phyloP scores from a whole-genome alignment of 2,113 vertebrate species.

The Entelurus aequoreus region DNA sequence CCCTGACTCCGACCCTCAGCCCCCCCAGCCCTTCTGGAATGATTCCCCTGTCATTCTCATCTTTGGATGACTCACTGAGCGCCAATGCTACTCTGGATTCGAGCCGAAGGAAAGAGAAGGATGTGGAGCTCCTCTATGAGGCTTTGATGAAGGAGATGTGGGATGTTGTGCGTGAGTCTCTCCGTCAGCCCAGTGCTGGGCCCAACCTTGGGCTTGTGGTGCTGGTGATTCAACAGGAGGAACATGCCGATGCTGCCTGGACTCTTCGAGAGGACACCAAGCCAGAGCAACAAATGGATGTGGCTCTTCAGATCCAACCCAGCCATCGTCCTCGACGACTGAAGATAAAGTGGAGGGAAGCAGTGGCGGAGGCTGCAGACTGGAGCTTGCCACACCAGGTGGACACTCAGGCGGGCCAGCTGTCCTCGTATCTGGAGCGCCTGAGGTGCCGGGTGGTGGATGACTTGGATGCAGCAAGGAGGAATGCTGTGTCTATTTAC shows the following conservation, averaged over 20 bases:
- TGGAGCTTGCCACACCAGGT: conserved; percentile 75
- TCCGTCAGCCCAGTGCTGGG: conserved; percentile 69
- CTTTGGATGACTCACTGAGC: conserved; percentile 47
- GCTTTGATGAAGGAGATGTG: conserved; percentile 84
- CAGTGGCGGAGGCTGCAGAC: conserved; percentile 70
- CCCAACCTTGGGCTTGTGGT: conserved; percentile 78
- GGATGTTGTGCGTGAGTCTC: conserved; percentile 80
- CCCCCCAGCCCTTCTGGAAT: conserved; percentile 26
- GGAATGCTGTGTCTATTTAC: conserved; percentile 80
- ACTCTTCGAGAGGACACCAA: conserved; percentile 50
- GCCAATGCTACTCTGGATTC: conserved; percentile 59
- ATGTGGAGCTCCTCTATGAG: conserved; percentile 84
- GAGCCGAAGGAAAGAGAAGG: conserved; percentile 76
- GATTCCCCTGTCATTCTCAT: conserved; percentile 23
- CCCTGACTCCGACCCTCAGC: conserved; percentile 26
- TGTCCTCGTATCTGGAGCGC: conserved; percentile 72
- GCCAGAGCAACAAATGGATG: conserved; percentile 15
- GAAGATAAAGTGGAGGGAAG: conserved; percentile 76
- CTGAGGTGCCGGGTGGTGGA: conserved; percentile 73
- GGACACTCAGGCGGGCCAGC: conserved; percentile 60
- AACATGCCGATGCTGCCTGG: conserved; percentile 72
- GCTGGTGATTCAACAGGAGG: conserved; percentile 83
- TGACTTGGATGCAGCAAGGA: conserved; percentile 76
- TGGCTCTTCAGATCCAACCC: conserved; percentile 24
- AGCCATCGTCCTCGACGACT: conserved; percentile 67